Percentiles rank a stretch among this genome's conserved stretches.
Conservation (phyloP, 2,888 invertebrate species). For the Didymodactylos carnosus region DNA sequence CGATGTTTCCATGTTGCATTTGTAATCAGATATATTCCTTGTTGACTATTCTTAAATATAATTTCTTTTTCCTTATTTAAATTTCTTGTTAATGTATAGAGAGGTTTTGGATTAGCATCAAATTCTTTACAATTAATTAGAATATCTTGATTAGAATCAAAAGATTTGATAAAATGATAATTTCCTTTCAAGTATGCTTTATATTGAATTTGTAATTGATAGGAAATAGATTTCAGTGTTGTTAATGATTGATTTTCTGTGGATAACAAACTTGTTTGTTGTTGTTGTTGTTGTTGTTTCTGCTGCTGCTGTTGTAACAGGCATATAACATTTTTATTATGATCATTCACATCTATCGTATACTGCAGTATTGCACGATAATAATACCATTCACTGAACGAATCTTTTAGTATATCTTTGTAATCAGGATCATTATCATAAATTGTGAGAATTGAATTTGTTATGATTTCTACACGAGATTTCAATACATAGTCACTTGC, state of each 20-base stretch:
- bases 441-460: neutral
- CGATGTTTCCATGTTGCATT: neutral
- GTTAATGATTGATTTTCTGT: too few species aligned
- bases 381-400: too few species aligned
- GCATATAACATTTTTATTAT: neutral
- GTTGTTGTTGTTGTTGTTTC: neutral
- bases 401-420: neutral
- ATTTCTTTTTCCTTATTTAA: neutral
- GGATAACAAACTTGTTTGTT: too few species aligned
- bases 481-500: too few species aligned
- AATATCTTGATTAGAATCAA: neutral
- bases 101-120: neutral
- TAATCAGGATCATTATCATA: neutral
- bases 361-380: too few species aligned
- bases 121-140: neutral
- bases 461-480: neutral
- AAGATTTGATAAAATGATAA: neutral
- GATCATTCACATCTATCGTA: neutral
- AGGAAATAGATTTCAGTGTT: neutral
- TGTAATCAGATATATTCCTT: neutral
- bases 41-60: neutral
- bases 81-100: neutral
- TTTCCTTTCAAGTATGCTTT: neutral
- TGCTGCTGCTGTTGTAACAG: too few species aligned
- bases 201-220: neutral